A percentile compares a stretch with the other conserved stretches of the same genome.
Evolutionary conservation across 1,140 invertebrate genomes (phyloP).

Genomic region (Apis cerana): DNA sequence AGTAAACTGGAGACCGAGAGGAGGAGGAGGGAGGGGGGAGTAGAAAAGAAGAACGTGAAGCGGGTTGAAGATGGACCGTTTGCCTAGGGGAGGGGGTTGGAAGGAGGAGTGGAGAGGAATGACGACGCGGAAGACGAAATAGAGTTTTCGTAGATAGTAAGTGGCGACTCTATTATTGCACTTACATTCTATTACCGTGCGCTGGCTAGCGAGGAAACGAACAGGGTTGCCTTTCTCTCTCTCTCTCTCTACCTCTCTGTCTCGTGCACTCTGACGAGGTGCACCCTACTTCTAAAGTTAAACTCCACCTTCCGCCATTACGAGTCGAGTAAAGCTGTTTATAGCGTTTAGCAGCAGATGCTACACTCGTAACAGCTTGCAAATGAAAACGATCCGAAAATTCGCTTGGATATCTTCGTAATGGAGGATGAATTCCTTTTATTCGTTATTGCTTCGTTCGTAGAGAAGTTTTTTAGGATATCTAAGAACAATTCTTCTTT

Average conservation of each 20-base stretch:
- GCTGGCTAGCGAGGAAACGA: neutral
- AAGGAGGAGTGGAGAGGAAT: neutral
- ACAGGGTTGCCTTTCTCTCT: neutral
- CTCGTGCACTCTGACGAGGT: slow-evolving; percentile 28
- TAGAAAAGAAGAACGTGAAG: neutral
- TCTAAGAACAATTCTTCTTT: too few relatives aligned
- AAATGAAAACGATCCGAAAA: slow-evolving; percentile 72
- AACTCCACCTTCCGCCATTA: slow-evolving; percentile 67
- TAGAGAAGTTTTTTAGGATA: too few relatives aligned
- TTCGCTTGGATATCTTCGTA: neutral
- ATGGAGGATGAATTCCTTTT: neutral
- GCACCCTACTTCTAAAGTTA: slow-evolving; percentile 67
- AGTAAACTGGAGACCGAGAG: neutral
- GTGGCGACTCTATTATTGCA: slow-evolving; percentile 58
- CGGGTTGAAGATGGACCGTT: slow-evolving; percentile 1
- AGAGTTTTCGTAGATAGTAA: slow-evolving; percentile 7
- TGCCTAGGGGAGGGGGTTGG: neutral
- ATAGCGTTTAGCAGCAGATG: slow-evolving; percentile 76
- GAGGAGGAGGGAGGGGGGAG: neutral
- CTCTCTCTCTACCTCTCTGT: neutral
- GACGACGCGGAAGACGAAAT: slow-evolving; percentile 16
- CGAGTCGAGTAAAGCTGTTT: slow-evolving; percentile 72
- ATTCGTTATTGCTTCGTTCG: too few relatives aligned
- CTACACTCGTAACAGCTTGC: slow-evolving; percentile 76
- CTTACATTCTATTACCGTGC: slow-evolving; percentile 54